phyloP scores from a whole-genome alignment of 1,140 invertebrate genomes.

The Drosophila novamexicana region DNA sequence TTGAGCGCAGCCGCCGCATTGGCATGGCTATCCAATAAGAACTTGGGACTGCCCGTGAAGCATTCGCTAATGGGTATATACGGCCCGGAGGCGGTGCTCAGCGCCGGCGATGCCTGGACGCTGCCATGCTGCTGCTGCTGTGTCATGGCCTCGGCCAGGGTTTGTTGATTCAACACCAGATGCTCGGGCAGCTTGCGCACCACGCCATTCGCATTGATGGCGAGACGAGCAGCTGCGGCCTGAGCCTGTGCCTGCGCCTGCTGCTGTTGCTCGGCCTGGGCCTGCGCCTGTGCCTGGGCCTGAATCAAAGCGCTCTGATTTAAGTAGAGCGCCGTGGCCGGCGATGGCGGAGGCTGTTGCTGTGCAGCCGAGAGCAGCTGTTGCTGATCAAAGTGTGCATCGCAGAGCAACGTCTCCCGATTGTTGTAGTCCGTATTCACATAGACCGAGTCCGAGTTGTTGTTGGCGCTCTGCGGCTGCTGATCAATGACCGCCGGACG shows the following conservation, averaged over 20 bases:
- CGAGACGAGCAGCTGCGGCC: constrained; percentile 49
- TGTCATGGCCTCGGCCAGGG: constrained; percentile 57
- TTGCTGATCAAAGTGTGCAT: constrained; percentile 65
- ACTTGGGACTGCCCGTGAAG: constrained; percentile 90
- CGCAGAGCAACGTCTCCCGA: constrained; percentile 73
- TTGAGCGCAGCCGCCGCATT: constrained; percentile 55
- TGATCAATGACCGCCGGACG: constrained; percentile 66
- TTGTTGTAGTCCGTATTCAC: constrained; percentile 79
- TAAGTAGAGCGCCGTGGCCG: constrained; percentile 69
- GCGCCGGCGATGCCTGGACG: constrained; percentile 86
- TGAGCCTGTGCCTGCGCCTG: constrained; percentile 24
- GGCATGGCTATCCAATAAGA: constrained; percentile 48
- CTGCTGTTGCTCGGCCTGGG: constrained; percentile 7
- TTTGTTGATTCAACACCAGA: constrained; percentile 68
- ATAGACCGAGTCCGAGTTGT: constrained; percentile 74
- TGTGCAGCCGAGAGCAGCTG: constrained; percentile 67
- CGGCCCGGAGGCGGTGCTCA: constrained; percentile 88
- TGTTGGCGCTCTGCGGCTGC: constrained; percentile 60
- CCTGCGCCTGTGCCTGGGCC: constrained; percentile 54
- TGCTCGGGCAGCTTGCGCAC: constrained; percentile 82
- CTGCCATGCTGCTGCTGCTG: constrained; percentile 72
- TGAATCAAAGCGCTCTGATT: constrained; percentile 75
- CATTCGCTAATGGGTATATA: constrained; percentile 95
- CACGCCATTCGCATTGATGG: constrained; percentile 71
- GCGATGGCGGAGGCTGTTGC: constrained; percentile 72